Base-by-base conservation (phyloP, 1,140 invertebrate genomes). In the Drosophila micromelanica region DNA sequence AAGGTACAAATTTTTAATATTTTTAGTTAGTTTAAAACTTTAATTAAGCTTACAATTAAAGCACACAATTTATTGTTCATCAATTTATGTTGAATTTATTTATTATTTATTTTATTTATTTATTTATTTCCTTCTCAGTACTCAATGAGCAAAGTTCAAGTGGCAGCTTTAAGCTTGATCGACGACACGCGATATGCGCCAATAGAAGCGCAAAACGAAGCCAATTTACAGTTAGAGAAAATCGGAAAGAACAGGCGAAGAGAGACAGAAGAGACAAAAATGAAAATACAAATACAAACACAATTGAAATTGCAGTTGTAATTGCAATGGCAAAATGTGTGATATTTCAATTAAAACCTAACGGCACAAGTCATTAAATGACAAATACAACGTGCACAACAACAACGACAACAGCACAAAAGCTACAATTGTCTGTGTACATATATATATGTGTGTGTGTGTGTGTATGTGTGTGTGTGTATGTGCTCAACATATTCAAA, bases 311-410 rank as follows among this genome's bases (percentile, higher is more conserved):
- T 32, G 49, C 49, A 63, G 45, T 61, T 52, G 42, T 68, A 76
- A 60, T 63, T 76, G 20, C 56, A 60, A 62, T 61, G 43, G 43
- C 49, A 61, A 62, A 79, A 79, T 87, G 75, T 87, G 82, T 87
- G 82, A 87, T 89, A 87, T 87, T 89, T 87, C 82, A 87, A 89
- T 87, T 87, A 79, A 87, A 87, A 73, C 32, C 49, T 87, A 87
- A 87, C 78, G 78, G 84, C 68, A 56, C 75, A 73, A 89, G 84
- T 89, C 78, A 82, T 87, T 89, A 76, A 87, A 87, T 78, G 68
- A 68, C 82, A 79, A 61, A 82, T 63, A 76, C 76, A 76, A 69
- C 68, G 45, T 42, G 43, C 57, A 40, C 43, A 61, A 37, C 51
- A 35, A 49, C 23, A 70, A 62, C 27, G 27, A 3, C 27, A 5